Evolutionary conservation across 1,140 invertebrate species (phyloP).

Genomic region (Epicauta chinensis): DNA sequence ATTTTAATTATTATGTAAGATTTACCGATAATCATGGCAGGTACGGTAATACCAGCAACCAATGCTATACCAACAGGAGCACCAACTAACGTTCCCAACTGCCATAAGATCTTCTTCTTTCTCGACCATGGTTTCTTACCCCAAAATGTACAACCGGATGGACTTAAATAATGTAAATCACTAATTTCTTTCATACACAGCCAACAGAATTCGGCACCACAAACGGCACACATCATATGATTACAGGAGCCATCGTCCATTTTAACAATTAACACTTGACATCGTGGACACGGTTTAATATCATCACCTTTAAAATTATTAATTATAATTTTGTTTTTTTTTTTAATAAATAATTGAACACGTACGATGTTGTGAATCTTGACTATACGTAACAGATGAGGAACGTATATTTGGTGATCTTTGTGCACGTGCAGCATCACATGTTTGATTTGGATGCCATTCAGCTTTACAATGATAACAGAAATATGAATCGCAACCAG

Average conservation of each 20-base stretch:
- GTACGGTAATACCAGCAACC: slow-evolving; percentile 91
- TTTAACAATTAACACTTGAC: slow-evolving; percentile 91
- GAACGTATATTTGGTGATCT: slow-evolving; percentile 64
- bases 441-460: slow-evolving; percentile 97
- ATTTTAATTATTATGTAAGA: slow-evolving; percentile 1
- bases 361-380: slow-evolving; percentile 60
- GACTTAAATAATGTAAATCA: slow-evolving; percentile 89
- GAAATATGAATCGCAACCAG: slow-evolving; percentile 88
- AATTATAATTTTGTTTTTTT: no score
- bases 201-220: slow-evolving; percentile 98
- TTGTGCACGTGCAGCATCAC: slow-evolving; percentile 84
- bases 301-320: slow-evolving; percentile 60
- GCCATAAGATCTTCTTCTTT: slow-evolving; percentile 98
- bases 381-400: slow-evolving; percentile 62
- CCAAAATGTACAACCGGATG: slow-evolving; percentile 98
- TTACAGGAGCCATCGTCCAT: slow-evolving; percentile 98
- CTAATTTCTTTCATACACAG: slow-evolving; percentile 98
- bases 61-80: slow-evolving; percentile 94
- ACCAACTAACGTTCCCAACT: slow-evolving; percentile 90
- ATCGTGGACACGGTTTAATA: slow-evolving; percentile 77
- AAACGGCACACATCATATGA: slow-evolving; percentile 94
- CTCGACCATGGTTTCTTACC: slow-evolving; percentile 98
- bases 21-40: slow-evolving; percentile 88
- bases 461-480: slow-evolving; percentile 97
- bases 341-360: slow-evolving; percentile 20